Base-by-base conservation (phyloP, 2,113 vertebrate genomes). In the Ptychochromis oligacanthus region DNA sequence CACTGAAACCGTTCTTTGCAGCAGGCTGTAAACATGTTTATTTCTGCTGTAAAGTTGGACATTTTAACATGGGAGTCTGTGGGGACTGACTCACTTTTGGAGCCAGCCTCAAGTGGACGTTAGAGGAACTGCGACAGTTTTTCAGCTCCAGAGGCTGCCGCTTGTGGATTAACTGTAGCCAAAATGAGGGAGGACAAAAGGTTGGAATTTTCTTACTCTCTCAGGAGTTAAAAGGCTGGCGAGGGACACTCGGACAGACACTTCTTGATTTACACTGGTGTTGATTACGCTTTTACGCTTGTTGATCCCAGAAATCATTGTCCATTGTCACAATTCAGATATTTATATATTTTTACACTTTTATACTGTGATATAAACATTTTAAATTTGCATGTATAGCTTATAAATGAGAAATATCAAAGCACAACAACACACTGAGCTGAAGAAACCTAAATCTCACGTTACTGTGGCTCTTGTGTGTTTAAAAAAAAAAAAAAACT, bases 301-400 rank as follows among this genome's bases (percentile, higher is more conserved):
- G n/a, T 67, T 46, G 38, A 46, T 26, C 62, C 22, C n/a, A 6
- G n/a, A 17, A 22, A 26, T 46, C 0, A 46, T 15, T 40, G 6
- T 28, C 64, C 40, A 46, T 2, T 7, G 7, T 2, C 11, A 10
- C 6, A 46, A 24, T 0, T 5, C 15, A 18, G 24, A 52, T 26
- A 70, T 49, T 49, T 28, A n/a, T n/a, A n/a, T n/a, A n/a, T n/a
- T n/a, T n/a, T n/a, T n/a, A n/a, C n/a, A n/a, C n/a, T n/a, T n/a
- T n/a, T 43, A 3, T 46, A 3, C 0, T 15, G 1, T 11, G 0
- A 46, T 18, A 0, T 67, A 49, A 67, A 46, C 64, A 46, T 67
- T 0, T 0, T 65, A 65, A 40, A 40, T 24, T 1, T 65, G 13
- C 36, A 43, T 24, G 43, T 38, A 0, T 26, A 4, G 8, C 14